These are phyloP conservation scores for Meriones psammophilus DNA, from an alignment of 2,797 vertebrate genomes.

Conservation along the genomic window DNA sequence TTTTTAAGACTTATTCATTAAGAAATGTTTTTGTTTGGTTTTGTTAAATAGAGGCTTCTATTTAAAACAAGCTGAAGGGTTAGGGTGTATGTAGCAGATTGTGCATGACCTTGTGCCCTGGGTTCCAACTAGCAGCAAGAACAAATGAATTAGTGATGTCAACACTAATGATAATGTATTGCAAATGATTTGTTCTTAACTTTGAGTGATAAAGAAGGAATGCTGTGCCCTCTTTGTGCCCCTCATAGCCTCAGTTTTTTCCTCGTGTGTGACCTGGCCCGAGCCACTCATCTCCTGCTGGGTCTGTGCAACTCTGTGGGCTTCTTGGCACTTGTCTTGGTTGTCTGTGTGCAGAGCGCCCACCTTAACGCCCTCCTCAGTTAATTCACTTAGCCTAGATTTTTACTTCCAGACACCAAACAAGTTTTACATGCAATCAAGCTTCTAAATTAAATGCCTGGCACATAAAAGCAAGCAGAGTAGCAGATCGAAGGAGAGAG, in stretches of 20 bases:
- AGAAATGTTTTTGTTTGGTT: not conserved
- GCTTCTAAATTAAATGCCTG: constrained; percentile 15
- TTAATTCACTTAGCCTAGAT: constrained; percentile 7
- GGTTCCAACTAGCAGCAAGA: not conserved
- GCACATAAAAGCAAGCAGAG: constrained; percentile 38
- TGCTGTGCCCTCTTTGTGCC: not conserved
- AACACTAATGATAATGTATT: constrained; percentile 16
- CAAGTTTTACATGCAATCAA: not conserved
- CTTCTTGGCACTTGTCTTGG: not conserved
- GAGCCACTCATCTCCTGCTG: not conserved
- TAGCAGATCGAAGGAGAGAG: constrained; percentile 25
- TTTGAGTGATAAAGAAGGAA: not conserved
- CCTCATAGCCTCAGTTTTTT: not conserved
- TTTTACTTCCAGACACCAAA: constrained; percentile 37
- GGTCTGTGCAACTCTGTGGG: not conserved
- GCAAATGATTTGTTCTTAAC: constrained; percentile 9
- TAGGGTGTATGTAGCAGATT: not conserved
- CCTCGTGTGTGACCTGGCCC: not conserved
- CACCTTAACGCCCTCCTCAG: not conserved
- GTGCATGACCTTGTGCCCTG: not conserved
- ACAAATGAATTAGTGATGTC: not conserved
- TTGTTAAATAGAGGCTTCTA: constrained; percentile 14
- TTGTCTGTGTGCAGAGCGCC: not conserved
- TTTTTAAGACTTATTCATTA: constrained; percentile 38
- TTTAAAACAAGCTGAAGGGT: constrained; percentile 51